These are phyloP conservation scores for Phrynocephalus forsythii DNA, from an alignment of 2,797 vertebrate genomes.

Conservation along the genomic window DNA sequence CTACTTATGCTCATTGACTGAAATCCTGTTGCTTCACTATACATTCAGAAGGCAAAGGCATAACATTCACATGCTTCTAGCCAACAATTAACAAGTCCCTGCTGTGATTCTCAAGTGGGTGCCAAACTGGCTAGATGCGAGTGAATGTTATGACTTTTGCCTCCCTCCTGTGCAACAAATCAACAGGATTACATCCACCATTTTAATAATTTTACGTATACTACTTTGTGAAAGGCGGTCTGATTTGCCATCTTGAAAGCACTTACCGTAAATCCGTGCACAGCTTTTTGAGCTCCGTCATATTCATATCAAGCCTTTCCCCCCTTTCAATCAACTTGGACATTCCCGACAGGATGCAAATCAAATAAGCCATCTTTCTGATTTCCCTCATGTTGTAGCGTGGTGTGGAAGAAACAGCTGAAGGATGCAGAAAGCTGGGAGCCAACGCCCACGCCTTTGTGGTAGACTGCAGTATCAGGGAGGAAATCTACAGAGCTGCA, in stretches of 20 bases:
- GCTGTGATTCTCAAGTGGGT: too few relatives aligned
- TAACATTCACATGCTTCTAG: too few relatives aligned
- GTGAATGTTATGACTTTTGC: too few relatives aligned
- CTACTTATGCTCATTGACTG: too few relatives aligned
- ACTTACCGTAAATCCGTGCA: not conserved
- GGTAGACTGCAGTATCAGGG: conserved; percentile 79
- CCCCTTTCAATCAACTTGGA: not conserved
- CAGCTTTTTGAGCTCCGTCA: not conserved
- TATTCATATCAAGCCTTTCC: not conserved
- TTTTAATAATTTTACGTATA: not conserved
- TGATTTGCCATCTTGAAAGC: not conserved
- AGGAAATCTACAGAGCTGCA: conserved; percentile 73
- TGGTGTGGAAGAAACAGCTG: conserved; percentile 74
- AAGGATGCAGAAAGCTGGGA: conserved; percentile 73
- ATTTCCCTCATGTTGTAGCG: conserved; percentile 61
- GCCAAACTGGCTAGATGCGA: too few relatives aligned
- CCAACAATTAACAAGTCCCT: too few relatives aligned
- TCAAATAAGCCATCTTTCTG: not conserved
- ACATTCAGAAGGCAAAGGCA: too few relatives aligned
- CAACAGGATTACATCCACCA: not conserved
- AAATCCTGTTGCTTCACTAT: too few relatives aligned
- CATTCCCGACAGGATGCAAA: fast-evolving
- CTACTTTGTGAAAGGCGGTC: not conserved
- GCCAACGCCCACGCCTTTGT: conserved; percentile 65
- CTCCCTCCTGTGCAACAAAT: too few relatives aligned